A percentile compares a stretch with the other conserved stretches of the same genome.
Evolutionary conservation across 2,888 invertebrate genomes (phyloP).

Genomic region (Microchrysa polita): DNA sequence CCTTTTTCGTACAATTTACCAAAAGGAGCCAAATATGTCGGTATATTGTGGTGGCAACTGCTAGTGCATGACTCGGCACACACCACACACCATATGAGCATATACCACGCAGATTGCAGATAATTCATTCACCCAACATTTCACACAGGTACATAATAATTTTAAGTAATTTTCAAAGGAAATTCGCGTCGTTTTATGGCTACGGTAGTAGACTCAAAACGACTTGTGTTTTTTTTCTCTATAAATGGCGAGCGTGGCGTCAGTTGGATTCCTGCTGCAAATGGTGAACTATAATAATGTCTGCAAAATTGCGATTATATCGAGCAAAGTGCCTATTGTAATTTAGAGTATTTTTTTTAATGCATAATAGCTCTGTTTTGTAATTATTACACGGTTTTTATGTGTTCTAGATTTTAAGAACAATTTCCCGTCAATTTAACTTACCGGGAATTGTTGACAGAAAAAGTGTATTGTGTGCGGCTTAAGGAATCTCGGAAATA

Average conservation of each 20-base stretch:
- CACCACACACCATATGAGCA: too few species aligned
- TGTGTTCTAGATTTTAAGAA: neutral
- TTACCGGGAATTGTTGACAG: neutral
- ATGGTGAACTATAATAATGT: neutral
- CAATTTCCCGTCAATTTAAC: neutral
- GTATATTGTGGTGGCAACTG: neutral
- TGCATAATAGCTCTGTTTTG: neutral
- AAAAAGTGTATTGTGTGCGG: too few species aligned
- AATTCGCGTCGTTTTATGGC: neutral
- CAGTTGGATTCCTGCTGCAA: constrained; percentile 5
- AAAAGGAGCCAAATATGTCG: neutral
- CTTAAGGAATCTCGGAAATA: too few species aligned
- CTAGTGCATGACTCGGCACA: neutral
- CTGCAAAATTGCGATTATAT: neutral
- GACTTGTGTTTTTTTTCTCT: neutral
- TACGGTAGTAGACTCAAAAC: neutral
- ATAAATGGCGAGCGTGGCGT: neutral
- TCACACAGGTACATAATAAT: constrained; percentile 11
- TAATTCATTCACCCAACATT: constrained; percentile 37
- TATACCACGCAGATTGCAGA: constrained; percentile 13
- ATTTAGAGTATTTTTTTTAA: neutral
- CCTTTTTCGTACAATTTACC: neutral
- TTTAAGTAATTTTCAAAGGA: constrained; percentile 15
- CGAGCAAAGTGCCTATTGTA: neutral
- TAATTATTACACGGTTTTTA: neutral